Evolutionary conservation across 2,113 vertebrate species (phyloP), one percentile per base, ranked within the genome.

Genomic region (Dipodomys spectabilis): DNA sequence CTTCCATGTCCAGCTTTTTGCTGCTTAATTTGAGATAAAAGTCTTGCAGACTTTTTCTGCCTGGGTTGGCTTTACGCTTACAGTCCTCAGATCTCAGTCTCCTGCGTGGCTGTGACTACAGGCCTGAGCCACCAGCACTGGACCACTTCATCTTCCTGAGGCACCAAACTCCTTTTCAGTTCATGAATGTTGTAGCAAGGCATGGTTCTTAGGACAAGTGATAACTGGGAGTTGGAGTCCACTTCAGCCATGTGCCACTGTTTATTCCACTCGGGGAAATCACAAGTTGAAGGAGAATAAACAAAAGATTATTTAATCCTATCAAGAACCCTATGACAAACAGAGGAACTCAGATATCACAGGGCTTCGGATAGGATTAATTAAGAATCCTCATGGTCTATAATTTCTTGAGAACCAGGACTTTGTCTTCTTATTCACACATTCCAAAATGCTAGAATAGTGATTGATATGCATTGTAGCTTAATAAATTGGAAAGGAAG

Each of bases 121-220:
- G 49, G 49, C 12, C 9, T 49, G 49, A 49, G 49, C 49, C 49
- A 49, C 49, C 49, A 49, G 49, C 49, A 11, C 10, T 49, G 49
- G 49, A 49, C 49, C 8, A 18, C 68, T 81, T 81, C 68, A 81
- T 69, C 19, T 19, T 90, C n/a, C 67, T 30, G 15, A 90, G 35
- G 18, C 27, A 71, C 28, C 71, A 94, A 91, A 67, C 35, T 77
- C 90, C 39, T 89, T 93, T 86, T 69, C 39, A 64, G 8, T 75
- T 91, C 62, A 57, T n/a, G 82, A 57, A 79, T 68, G 84, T 62
- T 74, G 73, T 35, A 95, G 49, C 45, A 32, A 72, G 28, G 2
- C 18, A 4, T 25, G 3, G 6, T 73, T 6, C 69, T 71, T 28
- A 60, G n/a, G 11, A 44, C 7, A 75, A 57, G 8, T 13, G 18